Conservation (phyloP, 2,797 vertebrate genomes). For the Eleutherodactylus coqui region DNA sequence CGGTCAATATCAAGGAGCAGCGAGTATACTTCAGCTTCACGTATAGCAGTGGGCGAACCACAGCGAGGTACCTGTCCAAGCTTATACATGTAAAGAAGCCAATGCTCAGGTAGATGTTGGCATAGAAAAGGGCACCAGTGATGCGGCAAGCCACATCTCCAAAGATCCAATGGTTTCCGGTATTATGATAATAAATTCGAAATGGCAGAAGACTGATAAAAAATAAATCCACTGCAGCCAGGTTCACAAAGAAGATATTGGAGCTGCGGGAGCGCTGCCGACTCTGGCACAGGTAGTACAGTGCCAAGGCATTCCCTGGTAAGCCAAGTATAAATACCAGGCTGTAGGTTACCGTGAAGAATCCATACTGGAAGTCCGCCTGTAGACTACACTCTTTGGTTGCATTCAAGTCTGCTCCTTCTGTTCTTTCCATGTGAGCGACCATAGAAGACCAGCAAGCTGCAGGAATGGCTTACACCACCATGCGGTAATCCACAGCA, state of each 20-base stretch:
- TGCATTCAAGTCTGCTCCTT: neutral
- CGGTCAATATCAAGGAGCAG: slow-evolving; percentile 35
- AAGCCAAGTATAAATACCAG: slow-evolving; percentile 78
- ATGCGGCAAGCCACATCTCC: slow-evolving; percentile 75
- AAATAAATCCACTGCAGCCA: slow-evolving; percentile 76
- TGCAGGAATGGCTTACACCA: neutral
- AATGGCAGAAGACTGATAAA: slow-evolving; percentile 82
- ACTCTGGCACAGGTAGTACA: slow-evolving; percentile 75
- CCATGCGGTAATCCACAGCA: neutral
- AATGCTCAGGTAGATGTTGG: slow-evolving; percentile 82
- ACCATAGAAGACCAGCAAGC: neutral
- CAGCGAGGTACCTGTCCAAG: slow-evolving; percentile 81
- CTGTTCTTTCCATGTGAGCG: neutral
- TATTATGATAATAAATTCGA: slow-evolving; percentile 82
- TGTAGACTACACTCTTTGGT: neutral
- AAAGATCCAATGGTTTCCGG: slow-evolving; percentile 79
- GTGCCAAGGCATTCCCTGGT: slow-evolving; percentile 73
- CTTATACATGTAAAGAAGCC: slow-evolving; percentile 84
- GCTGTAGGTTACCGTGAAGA: slow-evolving; percentile 77
- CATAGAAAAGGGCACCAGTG: slow-evolving; percentile 74
- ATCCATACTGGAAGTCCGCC: slow-evolving; percentile 76
- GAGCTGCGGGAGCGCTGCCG: slow-evolving; percentile 70
- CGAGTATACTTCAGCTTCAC: slow-evolving; percentile 67
- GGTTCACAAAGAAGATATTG: slow-evolving; percentile 79
- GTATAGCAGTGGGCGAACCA: slow-evolving; percentile 78